Conservation (phyloP, 2,888 invertebrate genomes). For the Alloscopus bannaensis region DNA sequence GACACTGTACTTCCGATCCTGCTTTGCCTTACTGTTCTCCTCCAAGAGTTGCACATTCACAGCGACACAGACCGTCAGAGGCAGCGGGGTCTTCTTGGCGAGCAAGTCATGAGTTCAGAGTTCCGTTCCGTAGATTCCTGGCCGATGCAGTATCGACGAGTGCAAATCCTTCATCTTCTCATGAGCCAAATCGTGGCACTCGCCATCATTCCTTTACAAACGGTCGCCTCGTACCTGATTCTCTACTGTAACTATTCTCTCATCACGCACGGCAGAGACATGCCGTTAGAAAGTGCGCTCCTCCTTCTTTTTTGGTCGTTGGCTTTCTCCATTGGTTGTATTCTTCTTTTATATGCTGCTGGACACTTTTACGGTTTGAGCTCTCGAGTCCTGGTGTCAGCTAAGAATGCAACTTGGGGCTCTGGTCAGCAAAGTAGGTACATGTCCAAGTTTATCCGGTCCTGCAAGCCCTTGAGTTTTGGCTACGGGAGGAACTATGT, state of each 20-base stretch:
- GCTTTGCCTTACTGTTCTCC: neutral
- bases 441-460: neutral
- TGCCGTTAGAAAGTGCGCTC: neutral
- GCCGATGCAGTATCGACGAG: neutral
- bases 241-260: constrained; percentile 1
- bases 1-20: neutral
- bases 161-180: neutral
- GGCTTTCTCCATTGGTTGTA: neutral
- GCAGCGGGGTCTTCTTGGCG: neutral
- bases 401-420: neutral
- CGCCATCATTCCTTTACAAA: neutral
- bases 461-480: neutral
- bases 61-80: neutral
- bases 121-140: neutral
- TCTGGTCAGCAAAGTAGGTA: neutral
- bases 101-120: neutral
- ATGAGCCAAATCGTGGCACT: neutral
- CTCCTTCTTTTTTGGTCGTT: neutral
- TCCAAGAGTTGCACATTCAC: neutral
- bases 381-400: neutral
- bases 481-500: constrained; percentile 4
- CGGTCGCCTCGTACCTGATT: neutral
- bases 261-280: neutral
- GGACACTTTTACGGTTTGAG: neutral
- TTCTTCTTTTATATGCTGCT: neutral